Base-by-base conservation (phyloP, 53 echinoderm and acorn worm species). In the Henricia sp. region DNA sequence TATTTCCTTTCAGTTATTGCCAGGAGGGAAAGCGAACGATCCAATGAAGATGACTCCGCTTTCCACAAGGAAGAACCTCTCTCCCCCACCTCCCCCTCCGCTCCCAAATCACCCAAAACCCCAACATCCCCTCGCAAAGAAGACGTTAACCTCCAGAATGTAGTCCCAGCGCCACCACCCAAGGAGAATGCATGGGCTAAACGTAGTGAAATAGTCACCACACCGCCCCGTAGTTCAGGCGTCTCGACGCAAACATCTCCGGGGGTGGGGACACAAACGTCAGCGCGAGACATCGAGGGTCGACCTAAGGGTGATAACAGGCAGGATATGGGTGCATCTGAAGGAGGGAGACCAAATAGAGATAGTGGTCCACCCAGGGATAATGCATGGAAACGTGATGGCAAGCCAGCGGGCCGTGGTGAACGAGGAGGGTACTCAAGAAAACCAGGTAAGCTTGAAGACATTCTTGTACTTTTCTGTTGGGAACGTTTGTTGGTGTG, bases 171-270 rank as follows among this genome's bases (percentile, higher is more conserved):
- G 3, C 99, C 99, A 6, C 94, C 94, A 19, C 99, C 99, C 27
- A 97, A 97, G 86, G 94, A 97, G 83, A 97, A 97, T 77, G 94
- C 93, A 11, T 97, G 99, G 99, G 88, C 99, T 9, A 94, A 82
- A 48, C 82, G 92, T n/a, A 92, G 88, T 25, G 90, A 92, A 56
- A 92, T 71, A 4, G 92, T 88, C 11, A 41, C 92, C 2, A 78
- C 96, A 4, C 93, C 93, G 16, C 74, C 85, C 34, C 56, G 76
- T 1, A 39, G 76, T 26, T 23, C 72, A 5, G 26, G 30, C 56
- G 23, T 29, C 71, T 13, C 23, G 32, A 33, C 71, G 12, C 59
- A 51, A 4, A 57, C 56, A 4, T 59, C 86, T 4, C 70, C 74
- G n/a, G n/a, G n/a, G n/a, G n/a, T n/a, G n/a, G n/a, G n/a, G n/a